Evolutionary conservation across 2,888 invertebrate species (phyloP).

Genomic region (Auanema freiburgensis): DNA sequence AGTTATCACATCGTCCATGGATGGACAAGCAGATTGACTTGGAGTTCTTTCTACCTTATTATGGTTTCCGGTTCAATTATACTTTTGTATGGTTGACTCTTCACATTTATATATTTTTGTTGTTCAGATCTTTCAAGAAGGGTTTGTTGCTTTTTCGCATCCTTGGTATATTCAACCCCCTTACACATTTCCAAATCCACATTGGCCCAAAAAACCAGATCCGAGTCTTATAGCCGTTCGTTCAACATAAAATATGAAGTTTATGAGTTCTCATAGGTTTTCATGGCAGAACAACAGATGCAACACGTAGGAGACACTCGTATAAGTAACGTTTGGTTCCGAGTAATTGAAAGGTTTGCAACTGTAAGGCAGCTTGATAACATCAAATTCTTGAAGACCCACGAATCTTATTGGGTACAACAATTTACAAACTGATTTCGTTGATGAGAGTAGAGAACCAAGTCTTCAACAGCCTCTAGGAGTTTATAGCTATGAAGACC

Average conservation of each 20-base stretch:
- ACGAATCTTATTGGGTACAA: constrained; percentile 36
- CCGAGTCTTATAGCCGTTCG: constrained; percentile 36
- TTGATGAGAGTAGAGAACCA: constrained; percentile 19
- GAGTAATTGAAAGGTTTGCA: constrained; percentile 37
- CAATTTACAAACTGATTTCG: constrained; percentile 32
- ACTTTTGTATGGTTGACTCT: constrained; percentile 36
- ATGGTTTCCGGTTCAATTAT: constrained; percentile 51
- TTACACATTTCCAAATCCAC: constrained; percentile 53
- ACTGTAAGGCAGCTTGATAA: no score
- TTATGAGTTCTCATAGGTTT: constrained; percentile 14
- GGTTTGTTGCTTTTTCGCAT: constrained; percentile 52
- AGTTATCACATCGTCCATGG: constrained; percentile 45
- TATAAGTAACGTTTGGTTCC: constrained; percentile 53
- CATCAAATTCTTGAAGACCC: no score
- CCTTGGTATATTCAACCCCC: constrained; percentile 53
- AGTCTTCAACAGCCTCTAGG: constrained; percentile 30
- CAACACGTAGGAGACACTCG: constrained; percentile 55
- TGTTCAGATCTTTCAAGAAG: constrained; percentile 51
- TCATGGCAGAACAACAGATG: constrained; percentile 49
- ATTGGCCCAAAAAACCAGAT: constrained; percentile 47
- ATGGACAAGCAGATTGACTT: constrained; percentile 52
- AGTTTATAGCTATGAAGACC: constrained; percentile 36
- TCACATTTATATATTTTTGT: not conserved
- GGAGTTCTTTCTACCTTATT: constrained; percentile 50
- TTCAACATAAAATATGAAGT: not conserved